These are phyloP conservation scores for Heliconius hermathena DNA, from an alignment of 1,140 invertebrate species.

Conservation along the genomic window DNA sequence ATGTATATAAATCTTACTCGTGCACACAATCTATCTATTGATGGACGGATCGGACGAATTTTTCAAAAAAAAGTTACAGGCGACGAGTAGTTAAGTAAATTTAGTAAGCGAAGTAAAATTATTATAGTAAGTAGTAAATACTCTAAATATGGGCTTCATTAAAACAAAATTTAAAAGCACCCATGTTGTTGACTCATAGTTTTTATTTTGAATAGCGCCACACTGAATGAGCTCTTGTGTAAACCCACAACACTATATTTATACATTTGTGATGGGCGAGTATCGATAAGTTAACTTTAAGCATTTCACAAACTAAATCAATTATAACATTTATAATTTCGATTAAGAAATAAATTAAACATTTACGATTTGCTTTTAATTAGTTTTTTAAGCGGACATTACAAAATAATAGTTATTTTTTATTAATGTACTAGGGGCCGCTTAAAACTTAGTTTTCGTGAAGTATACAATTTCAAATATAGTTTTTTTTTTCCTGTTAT, in stretches of 20 bases:
- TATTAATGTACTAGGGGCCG: no score
- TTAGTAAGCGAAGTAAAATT: no score
- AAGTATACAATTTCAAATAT: no score
- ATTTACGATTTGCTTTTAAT: not conserved
- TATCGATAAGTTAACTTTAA: constrained; percentile 32
- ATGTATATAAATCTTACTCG: no score
- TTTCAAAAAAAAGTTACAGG: not conserved
- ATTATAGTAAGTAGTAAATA: no score
- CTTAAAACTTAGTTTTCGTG: no score
- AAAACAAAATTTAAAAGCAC: not conserved
- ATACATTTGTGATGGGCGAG: constrained; percentile 27
- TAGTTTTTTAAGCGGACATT: no score
- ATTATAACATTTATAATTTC: not conserved
- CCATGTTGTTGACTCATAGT: constrained; percentile 20
- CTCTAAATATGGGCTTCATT: not conserved
- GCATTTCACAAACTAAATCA: not conserved
- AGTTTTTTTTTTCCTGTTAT: no score
- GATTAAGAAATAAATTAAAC: not conserved
- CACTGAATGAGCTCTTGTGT: constrained; percentile 42
- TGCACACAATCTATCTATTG: no score
- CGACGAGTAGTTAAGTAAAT: no score
- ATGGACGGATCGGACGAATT: not conserved
- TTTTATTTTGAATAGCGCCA: constrained; percentile 36
- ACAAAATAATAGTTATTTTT: no score
- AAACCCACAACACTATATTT: constrained; percentile 40